A percentile compares a stretch with the other conserved stretches of the same genome.
phyloP scores from a whole-genome alignment of 2,113 vertebrate species.

The Mionectes macconnelli region DNA sequence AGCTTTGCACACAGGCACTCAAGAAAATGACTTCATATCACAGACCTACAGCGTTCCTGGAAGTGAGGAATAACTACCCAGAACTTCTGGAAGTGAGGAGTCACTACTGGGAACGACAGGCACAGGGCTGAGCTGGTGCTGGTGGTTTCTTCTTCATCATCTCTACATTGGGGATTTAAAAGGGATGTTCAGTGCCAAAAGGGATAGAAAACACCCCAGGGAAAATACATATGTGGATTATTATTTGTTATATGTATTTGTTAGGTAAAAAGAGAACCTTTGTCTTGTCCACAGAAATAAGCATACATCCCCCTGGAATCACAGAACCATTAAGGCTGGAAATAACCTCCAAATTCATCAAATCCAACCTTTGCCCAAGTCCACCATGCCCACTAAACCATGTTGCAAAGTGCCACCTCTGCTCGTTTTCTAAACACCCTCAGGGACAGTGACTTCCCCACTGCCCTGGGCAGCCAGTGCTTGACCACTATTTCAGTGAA shows the following conservation, averaged over 20 bases:
- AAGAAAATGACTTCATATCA: neutral
- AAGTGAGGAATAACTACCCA: no score
- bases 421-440: neutral
- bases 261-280: neutral
- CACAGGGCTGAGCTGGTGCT: neutral
- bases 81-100: neutral
- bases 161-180: neutral
- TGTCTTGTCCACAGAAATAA: neutral
- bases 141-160: neutral
- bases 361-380: neutral
- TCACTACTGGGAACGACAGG: neutral
- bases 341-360: no score
- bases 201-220: neutral
- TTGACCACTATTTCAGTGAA: neutral
- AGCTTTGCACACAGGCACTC: neutral
- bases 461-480: neutral
- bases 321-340: neutral
- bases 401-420: neutral
- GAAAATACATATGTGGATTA: neutral
- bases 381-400: neutral
- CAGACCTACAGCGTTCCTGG: neutral
- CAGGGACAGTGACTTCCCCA: neutral
- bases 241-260: no score
- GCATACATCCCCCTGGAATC: neutral
- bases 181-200: neutral